Base-by-base conservation (phyloP, 2,888 invertebrate genomes). In the Pandemis corylana region DNA sequence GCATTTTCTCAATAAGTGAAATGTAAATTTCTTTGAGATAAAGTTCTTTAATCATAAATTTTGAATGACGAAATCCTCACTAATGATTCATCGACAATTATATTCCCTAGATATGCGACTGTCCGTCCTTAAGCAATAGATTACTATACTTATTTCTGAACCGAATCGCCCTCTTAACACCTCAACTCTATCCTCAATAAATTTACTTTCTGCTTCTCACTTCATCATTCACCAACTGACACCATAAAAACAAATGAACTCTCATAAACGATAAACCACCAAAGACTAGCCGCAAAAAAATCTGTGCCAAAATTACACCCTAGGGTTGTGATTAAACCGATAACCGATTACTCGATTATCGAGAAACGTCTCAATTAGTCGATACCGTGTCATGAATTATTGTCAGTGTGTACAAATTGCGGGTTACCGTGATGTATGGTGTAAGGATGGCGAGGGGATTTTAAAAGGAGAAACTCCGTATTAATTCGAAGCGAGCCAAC, bases 331-430 rank as follows among this genome's bases (percentile, higher is more conserved):
- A 79, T 83, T 83, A 83, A 82, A 42, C 66, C 73, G 76, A 76
- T 67, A 72, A 76, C 77, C 78, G 81, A 79, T 82, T 80, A 85
- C 80, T 79, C 81, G 85, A 83, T 86, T 86, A 86, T 83, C 82
- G 84, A 82, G 84, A 85, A 84, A 85, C 85, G 84, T 88, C 89
- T 90, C 89, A 88, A 89, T 89, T 88, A 89, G 75, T 36, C 67
- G 56, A 70, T 76, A 76, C 78, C 53, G 61, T 70, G 61, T 69
- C 56, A 68, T 69, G 61, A 76, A 63, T 72, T 67, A 68, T 66
- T 51, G 63, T 53, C 15, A 65, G 28, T 71, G 64, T 66, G 68
- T 66, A 36, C 68, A 76, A 76, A 76, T 76, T 76, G 66, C 69
- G 13, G 69, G 65, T 61, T 46, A 65, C 53, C 20, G 61, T 56